Evolutionary conservation across 1,140 invertebrate genomes (phyloP).

Genomic region (Zaprionus tsacasi): DNA sequence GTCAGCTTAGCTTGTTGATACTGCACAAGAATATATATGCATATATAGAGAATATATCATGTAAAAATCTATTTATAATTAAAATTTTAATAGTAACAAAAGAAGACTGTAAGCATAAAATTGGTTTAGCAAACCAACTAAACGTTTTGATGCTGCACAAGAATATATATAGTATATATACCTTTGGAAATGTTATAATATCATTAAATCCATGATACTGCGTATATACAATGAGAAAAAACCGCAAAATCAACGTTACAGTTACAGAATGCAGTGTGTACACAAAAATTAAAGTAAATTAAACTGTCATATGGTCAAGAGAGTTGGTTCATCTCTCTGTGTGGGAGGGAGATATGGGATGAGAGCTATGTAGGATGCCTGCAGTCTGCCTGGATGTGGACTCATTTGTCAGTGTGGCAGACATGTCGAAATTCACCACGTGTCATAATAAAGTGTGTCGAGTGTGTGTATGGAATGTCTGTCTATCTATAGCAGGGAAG

Average conservation of each 20-base stretch:
- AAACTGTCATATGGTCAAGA: slow-evolving; percentile 79
- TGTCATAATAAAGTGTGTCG: slow-evolving; percentile 78
- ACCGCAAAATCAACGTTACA: slow-evolving; percentile 58
- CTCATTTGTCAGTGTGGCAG: slow-evolving; percentile 80
- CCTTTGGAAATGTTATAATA: too few relatives aligned
- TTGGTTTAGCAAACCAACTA: too few relatives aligned
- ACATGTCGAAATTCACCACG: slow-evolving; percentile 81
- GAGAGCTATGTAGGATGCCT: neutral
- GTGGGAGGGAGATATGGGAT: neutral
- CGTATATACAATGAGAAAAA: neutral
- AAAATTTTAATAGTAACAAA: too few relatives aligned
- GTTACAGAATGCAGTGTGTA: slow-evolving; percentile 66
- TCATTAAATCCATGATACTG: too few relatives aligned
- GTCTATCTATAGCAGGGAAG: neutral
- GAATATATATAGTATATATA: too few relatives aligned
- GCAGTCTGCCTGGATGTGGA: slow-evolving; percentile 51
- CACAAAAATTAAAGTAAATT: slow-evolving; percentile 81
- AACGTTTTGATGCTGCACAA: too few relatives aligned
- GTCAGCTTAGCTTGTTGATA: too few relatives aligned
- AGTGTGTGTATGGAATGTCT: slow-evolving; percentile 37
- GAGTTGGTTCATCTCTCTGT: slow-evolving; percentile 11
- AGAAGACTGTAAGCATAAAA: too few relatives aligned
- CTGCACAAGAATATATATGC: too few relatives aligned
- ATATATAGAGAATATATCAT: too few relatives aligned
- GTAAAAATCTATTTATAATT: too few relatives aligned